Evolutionary conservation across 2,113 vertebrate genomes (phyloP).

Genomic region (Alligator sinensis): DNA sequence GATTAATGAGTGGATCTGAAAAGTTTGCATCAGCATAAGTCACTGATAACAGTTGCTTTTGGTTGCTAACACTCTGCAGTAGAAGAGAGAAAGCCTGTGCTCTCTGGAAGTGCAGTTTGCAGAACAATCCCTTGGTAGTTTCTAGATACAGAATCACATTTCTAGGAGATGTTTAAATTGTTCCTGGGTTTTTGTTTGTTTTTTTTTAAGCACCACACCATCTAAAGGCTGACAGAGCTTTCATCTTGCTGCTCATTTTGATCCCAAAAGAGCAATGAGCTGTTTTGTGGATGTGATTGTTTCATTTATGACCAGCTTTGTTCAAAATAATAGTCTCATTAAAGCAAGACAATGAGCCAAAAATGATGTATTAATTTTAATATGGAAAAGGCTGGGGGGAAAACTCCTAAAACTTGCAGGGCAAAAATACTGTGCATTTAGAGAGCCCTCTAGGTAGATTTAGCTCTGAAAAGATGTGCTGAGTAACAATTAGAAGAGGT

Average conservation of each 20-base stretch:
- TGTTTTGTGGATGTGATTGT: background rate
- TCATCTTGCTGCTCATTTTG: constrained; percentile 21
- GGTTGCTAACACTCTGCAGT: background rate
- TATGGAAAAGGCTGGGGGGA: background rate
- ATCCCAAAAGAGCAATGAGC: constrained; percentile 39
- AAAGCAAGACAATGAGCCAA: constrained; percentile 4
- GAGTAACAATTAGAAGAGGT: background rate
- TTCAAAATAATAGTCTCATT: constrained; percentile 25
- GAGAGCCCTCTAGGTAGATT: background rate
- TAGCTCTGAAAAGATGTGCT: background rate
- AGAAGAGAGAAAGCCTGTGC: background rate
- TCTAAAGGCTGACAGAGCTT: constrained; percentile 36
- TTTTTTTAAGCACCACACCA: background rate
- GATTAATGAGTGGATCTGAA: constrained; percentile 64
- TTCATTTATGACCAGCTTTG: constrained; percentile 27
- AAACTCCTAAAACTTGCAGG: background rate
- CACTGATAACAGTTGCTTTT: constrained; percentile 35
- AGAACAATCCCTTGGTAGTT: background rate
- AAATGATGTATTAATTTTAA: background rate
- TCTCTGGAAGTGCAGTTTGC: background rate
- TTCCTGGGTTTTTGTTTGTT: accelerated
- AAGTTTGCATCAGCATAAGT: constrained; percentile 66
- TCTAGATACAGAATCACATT: background rate
- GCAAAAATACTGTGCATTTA: background rate
- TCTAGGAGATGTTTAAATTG: background rate